Conservation (phyloP, 64 coral and sea anemone species). For the Pocillopora verrucosa region DNA sequence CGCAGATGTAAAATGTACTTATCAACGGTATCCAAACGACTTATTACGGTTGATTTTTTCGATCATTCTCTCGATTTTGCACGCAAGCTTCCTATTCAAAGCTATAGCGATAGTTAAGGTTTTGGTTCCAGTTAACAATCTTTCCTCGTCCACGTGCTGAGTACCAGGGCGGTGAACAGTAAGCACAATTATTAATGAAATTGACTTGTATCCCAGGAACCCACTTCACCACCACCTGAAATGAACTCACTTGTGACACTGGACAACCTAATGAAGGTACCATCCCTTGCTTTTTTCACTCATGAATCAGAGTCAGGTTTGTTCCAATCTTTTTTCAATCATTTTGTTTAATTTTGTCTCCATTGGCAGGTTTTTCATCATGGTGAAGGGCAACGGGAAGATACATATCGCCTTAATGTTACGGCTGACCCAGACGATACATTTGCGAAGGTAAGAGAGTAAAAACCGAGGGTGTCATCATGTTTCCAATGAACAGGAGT, state of each 20-base stretch:
- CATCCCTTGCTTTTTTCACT: too few relatives aligned
- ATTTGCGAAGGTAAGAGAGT: slow-evolving; percentile 71
- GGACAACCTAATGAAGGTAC: slow-evolving; percentile 76
- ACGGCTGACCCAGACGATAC: slow-evolving; percentile 76
- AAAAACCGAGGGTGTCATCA: not conserved
- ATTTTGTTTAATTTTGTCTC: not conserved
- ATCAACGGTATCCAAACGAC: too few relatives aligned
- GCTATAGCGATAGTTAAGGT: too few relatives aligned
- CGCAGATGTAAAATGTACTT: too few relatives aligned
- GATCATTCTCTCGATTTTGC: too few relatives aligned
- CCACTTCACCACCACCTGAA: slow-evolving; percentile 61
- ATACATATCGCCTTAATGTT: slow-evolving; percentile 78
- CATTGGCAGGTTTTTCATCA: slow-evolving; percentile 81
- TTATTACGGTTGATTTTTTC: too few relatives aligned
- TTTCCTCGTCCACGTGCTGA: too few relatives aligned
- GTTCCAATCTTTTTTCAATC: not conserved
- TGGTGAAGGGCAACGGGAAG: slow-evolving; percentile 69
- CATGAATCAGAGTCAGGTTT: not conserved
- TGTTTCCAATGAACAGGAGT: too few relatives aligned
- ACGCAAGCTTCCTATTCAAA: too few relatives aligned
- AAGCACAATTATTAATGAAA: not conserved
- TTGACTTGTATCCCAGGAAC: not conserved
- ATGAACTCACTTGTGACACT: slow-evolving; percentile 76
- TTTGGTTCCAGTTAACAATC: too few relatives aligned
- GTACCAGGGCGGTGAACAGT: too few relatives aligned